Evolutionary conservation across 1,140 invertebrate genomes (phyloP).

Genomic region (Diabrotica undecimpunctata): DNA sequence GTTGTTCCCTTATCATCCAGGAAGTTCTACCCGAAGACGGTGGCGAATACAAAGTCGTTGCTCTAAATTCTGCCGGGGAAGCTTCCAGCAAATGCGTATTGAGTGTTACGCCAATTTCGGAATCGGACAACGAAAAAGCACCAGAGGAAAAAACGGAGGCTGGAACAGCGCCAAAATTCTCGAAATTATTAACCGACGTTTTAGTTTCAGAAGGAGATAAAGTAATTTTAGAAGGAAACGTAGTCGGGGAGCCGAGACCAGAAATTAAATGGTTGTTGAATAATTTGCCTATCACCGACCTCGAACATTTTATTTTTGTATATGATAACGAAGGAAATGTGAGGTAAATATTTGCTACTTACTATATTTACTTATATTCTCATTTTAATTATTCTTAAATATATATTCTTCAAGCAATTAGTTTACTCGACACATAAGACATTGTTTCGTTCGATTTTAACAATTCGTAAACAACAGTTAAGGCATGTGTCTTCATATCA

Average conservation of each 20-base stretch:
- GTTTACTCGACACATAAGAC: too few species aligned
- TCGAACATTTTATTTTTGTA: conserved; percentile 52
- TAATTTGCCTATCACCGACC: conserved; percentile 57
- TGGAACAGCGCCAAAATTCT: conserved; percentile 62
- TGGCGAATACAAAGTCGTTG: conserved; percentile 76
- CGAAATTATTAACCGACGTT: conserved; percentile 65
- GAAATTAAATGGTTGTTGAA: conserved; percentile 72
- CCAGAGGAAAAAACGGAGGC: conserved; percentile 42
- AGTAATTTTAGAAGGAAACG: conserved; percentile 63
- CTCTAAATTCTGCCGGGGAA: conserved; percentile 76
- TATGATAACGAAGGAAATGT: conserved; percentile 55
- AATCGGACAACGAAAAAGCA: conserved; percentile 36
- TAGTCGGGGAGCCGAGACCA: conserved; percentile 69
- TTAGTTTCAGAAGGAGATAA: conserved; percentile 64
- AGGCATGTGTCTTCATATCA: too few species aligned
- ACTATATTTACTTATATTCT: too few species aligned
- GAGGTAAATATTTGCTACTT: conserved; percentile 27
- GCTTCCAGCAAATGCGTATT: conserved; percentile 70
- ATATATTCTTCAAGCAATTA: too few species aligned
- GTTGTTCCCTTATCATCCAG: conserved; percentile 73
- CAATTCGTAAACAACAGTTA: too few species aligned
- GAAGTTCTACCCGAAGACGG: conserved; percentile 72
- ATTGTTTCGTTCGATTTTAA: too few species aligned
- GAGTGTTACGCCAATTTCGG: conserved; percentile 48
- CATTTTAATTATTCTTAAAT: too few species aligned